Conservation (phyloP, 2,888 invertebrate species). For the Hirtodrosophila duncani region DNA sequence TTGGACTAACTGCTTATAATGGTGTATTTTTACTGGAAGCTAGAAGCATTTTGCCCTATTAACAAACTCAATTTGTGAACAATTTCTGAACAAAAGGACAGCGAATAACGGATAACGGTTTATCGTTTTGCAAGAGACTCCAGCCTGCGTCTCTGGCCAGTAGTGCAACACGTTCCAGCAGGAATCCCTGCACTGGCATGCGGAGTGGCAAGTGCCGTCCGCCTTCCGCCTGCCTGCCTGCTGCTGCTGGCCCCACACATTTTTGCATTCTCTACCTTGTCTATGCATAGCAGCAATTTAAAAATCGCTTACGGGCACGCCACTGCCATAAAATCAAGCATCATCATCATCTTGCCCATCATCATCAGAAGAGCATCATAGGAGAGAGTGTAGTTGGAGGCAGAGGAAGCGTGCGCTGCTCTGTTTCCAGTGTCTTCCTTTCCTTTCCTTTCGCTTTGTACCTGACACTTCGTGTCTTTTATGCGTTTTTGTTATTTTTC, state of each 20-base stretch:
- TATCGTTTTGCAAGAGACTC: conserved; percentile 38
- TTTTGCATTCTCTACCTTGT: conserved; percentile 16
- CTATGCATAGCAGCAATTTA: conserved; percentile 61
- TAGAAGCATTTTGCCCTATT: conserved; percentile 46
- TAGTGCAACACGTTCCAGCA: conserved; percentile 55
- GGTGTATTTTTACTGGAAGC: conserved; percentile 30
- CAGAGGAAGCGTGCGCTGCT: conserved; percentile 13
- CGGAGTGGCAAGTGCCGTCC: too few species aligned
- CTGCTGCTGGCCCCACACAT: not conserved
- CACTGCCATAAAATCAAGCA: conserved; percentile 62
- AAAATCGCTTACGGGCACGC: conserved; percentile 63
- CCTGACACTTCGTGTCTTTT: conserved; percentile 52
- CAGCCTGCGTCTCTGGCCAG: conserved; percentile 41
- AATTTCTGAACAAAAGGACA: conserved; percentile 40
- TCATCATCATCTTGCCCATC: conserved; percentile 38
- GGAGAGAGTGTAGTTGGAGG: conserved; percentile 6
- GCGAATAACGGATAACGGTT: conserved; percentile 50
- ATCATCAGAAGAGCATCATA: conserved; percentile 16
- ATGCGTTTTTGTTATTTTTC: conserved; percentile 38
- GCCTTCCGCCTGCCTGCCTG: too few species aligned
- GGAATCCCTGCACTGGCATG: conserved; percentile 4
- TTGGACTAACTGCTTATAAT: conserved; percentile 42
- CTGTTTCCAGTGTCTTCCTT: too few species aligned
- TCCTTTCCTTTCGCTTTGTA: conserved; percentile 10
- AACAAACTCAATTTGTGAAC: conserved; percentile 60